These are phyloP conservation scores for Erebia palarica DNA, from an alignment of 2,888 invertebrate species.

Conservation along the genomic window DNA sequence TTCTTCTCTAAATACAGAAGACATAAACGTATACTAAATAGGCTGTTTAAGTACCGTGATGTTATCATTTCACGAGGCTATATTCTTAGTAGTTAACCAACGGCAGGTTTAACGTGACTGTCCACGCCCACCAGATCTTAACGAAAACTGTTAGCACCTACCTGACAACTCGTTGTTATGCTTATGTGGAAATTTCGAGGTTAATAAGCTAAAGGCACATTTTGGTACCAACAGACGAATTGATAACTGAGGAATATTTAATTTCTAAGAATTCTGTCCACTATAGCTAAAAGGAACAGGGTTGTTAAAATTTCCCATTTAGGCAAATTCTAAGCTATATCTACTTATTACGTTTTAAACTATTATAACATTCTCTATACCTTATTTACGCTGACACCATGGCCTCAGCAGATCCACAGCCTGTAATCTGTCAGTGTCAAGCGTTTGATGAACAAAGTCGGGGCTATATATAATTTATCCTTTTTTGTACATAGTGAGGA, in stretches of 20 bases:
- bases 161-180: slow-evolving; percentile 17
- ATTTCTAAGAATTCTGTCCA: too few species aligned
- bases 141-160: slow-evolving; percentile 29
- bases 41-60: slow-evolving; percentile 24
- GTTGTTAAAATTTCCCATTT: too few species aligned
- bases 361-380: neutral
- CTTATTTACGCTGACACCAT: slow-evolving; percentile 20
- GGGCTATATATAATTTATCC: neutral
- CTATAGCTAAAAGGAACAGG: too few species aligned
- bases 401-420: slow-evolving; percentile 38
- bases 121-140: slow-evolving; percentile 30
- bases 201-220: neutral
- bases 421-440: slow-evolving; percentile 68
- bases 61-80: slow-evolving; percentile 16
- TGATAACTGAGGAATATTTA: too few species aligned
- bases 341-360: too few species aligned
- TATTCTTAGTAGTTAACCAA: slow-evolving; percentile 2
- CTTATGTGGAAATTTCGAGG: slow-evolving; percentile 13
- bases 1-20: neutral
- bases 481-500: neutral
- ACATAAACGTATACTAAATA: neutral
- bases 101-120: slow-evolving; percentile 31
- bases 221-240: neutral
- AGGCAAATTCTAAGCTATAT: too few species aligned
- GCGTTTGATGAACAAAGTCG: slow-evolving; percentile 53